Evolutionary conservation across 2,113 vertebrate species (phyloP).

Genomic region (Chionodraco myersi): DNA sequence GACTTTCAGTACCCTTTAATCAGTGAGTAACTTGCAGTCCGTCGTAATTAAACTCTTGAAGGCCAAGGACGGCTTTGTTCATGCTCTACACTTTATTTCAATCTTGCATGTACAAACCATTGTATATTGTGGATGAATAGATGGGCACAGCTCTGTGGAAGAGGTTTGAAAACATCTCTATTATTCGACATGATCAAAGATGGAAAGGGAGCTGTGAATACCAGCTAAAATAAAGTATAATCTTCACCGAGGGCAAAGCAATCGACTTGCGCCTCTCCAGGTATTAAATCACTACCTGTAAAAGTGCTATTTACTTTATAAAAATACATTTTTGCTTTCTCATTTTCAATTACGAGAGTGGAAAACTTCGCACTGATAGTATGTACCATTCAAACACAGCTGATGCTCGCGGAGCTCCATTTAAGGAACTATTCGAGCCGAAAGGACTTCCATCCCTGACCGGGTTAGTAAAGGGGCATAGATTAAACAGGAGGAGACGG

Average conservation of each 20-base stretch:
- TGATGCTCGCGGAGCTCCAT: conserved; percentile 48
- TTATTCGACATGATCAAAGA: background rate
- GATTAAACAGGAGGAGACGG: conserved; percentile 46
- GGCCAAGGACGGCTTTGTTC: no score
- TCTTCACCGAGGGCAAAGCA: conserved; percentile 7
- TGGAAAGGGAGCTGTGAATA: background rate
- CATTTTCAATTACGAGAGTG: conserved; percentile 3
- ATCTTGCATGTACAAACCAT: background rate
- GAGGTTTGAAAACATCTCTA: conserved; percentile 1
- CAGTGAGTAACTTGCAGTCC: background rate
- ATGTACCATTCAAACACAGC: conserved; percentile 48
- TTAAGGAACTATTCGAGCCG: conserved; percentile 56
- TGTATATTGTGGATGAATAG: background rate
- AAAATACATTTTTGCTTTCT: conserved; percentile 25
- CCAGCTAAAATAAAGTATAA: conserved; percentile 17
- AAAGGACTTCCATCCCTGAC: conserved; percentile 51
- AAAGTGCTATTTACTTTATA: conserved; percentile 11
- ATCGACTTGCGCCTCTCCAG: conserved; percentile 17
- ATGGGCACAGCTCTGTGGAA: background rate
- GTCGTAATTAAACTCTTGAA: background rate
- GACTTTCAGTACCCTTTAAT: background rate
- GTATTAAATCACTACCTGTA: conserved; percentile 8
- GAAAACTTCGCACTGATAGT: conserved; percentile 35
- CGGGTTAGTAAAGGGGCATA: conserved; percentile 43
- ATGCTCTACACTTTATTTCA: background rate